Conservation (phyloP, 2,113 vertebrate genomes). For the Crotalus tigris region DNA sequence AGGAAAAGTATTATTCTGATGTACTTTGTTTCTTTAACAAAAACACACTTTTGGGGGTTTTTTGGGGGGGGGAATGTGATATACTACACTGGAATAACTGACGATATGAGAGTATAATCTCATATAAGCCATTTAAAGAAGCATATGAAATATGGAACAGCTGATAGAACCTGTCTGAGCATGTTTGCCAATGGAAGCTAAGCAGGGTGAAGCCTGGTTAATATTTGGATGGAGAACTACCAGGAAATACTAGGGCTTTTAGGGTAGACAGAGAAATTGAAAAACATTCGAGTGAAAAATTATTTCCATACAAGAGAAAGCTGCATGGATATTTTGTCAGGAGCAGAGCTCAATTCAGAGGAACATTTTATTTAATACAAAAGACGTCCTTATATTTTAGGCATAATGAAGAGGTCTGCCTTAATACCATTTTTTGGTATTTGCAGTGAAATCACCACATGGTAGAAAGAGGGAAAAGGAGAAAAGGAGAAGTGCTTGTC, state of each 20-base stretch:
- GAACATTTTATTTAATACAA: background rate
- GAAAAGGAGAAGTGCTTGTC: background rate
- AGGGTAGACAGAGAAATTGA: background rate
- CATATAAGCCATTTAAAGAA: background rate
- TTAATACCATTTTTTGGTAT: background rate
- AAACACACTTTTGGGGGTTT: background rate
- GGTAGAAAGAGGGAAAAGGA: background rate
- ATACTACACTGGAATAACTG: background rate
- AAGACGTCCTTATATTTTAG: conserved; percentile 10
- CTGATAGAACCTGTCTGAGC: background rate
- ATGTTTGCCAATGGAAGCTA: background rate
- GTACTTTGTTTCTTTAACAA: background rate
- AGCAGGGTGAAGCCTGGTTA: background rate
- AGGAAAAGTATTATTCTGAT: conserved; percentile 44
- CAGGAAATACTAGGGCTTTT: background rate
- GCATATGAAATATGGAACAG: background rate
- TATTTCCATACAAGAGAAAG: background rate
- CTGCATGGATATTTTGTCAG: background rate
- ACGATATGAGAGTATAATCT: background rate
- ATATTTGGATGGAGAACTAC: background rate
- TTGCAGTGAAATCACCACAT: background rate
- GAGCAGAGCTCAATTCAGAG: background rate
- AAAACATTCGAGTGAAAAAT: background rate
- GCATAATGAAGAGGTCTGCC: background rate
- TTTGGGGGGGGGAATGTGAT: background rate